These are phyloP conservation scores for Nemapogon koenigi DNA, from an alignment of 2,888 invertebrate genomes.

Conservation along the genomic window DNA sequence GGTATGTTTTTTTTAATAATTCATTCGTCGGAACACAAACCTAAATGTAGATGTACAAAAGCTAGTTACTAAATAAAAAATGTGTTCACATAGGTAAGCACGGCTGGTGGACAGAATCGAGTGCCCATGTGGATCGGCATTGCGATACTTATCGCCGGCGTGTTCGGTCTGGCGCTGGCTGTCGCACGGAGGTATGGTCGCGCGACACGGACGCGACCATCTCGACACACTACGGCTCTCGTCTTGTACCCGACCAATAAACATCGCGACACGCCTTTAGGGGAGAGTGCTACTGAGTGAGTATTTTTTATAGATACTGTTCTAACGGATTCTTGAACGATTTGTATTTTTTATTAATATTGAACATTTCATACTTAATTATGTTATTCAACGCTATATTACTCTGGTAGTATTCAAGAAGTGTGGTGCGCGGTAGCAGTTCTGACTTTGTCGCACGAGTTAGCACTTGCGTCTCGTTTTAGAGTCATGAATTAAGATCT, in stretches of 20 bases:
- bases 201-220: constrained; percentile 16
- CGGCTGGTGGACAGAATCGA: constrained; percentile 19
- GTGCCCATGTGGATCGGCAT: constrained; percentile 33
- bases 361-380: too few species aligned
- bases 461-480: too few species aligned
- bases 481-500: too few species aligned
- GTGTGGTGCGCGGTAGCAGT: too few species aligned
- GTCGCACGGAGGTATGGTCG: constrained; percentile 28
- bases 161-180: constrained; percentile 26
- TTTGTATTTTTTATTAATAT: too few species aligned
- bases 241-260: too few species aligned
- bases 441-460: too few species aligned
- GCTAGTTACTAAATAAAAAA: neutral
- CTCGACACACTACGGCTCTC: constrained; percentile 18
- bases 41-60: neutral
- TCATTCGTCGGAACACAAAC: neutral
- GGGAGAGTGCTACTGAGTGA: neutral
- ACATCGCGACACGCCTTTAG: neutral
- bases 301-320: too few species aligned
- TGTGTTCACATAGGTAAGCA: neutral
- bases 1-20: constrained; percentile 21
- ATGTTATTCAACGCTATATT: too few species aligned
- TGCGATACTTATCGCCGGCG: constrained; percentile 26
- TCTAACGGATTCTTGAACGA: too few species aligned
- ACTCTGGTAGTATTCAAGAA: too few species aligned